These are phyloP conservation scores for Eretmochelys imbricata DNA, from an alignment of 2,113 vertebrate genomes.

Conservation along the genomic window DNA sequence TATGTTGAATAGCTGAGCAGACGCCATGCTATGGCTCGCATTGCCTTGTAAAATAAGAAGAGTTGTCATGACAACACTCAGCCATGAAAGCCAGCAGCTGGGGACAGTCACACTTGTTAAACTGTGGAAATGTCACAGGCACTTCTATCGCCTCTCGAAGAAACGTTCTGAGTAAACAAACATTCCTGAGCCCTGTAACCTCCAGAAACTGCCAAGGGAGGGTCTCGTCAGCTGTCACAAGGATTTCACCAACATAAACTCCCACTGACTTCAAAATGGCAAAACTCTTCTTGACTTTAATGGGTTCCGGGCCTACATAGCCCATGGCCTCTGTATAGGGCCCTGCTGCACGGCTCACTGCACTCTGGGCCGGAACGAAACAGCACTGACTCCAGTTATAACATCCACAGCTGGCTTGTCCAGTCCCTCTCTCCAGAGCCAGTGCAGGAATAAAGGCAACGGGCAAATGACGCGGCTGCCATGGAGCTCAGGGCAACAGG, in stretches of 20 bases:
- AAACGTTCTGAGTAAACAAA: background rate
- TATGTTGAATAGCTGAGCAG: background rate
- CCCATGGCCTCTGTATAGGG: background rate
- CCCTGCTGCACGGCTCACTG: background rate
- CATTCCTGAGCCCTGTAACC: background rate
- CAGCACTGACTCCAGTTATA: background rate
- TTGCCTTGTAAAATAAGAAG: background rate
- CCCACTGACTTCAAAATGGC: no score
- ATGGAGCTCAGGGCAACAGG: background rate
- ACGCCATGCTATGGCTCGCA: background rate
- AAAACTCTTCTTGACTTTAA: background rate
- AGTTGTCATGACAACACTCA: background rate
- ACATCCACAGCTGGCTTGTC: background rate
- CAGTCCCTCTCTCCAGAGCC: background rate
- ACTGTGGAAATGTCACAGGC: background rate
- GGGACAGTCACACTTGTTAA: background rate
- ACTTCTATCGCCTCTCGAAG: background rate
- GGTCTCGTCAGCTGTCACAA: background rate
- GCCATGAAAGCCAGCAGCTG: background rate
- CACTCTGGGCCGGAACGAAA: background rate
- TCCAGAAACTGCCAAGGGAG: background rate
- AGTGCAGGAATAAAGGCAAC: background rate
- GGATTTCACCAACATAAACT: background rate
- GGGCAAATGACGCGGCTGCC: background rate
- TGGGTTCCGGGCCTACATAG: background rate